These are phyloP conservation scores for Leptopterna dolabrata DNA, from an alignment of 2,888 invertebrate species.

Conservation along the genomic window DNA sequence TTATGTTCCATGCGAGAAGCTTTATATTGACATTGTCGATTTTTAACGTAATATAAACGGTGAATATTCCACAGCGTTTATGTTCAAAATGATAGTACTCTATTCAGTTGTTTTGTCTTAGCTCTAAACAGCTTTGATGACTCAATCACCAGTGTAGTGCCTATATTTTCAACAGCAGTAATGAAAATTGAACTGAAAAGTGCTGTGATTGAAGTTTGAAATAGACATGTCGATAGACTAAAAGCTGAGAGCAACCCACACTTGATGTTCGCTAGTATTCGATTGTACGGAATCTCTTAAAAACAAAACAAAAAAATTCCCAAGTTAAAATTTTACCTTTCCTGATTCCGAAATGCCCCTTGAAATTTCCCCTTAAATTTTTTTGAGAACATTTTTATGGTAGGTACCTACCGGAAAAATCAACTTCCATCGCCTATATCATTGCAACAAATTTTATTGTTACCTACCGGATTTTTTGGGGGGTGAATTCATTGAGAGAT, in stretches of 20 bases:
- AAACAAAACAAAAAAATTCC: too few species aligned
- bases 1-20: neutral
- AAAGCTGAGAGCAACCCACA: neutral
- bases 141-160: neutral
- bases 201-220: neutral
- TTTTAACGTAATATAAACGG: neutral
- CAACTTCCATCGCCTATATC: too few species aligned
- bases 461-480: too few species aligned
- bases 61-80: neutral
- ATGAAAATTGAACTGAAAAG: neutral
- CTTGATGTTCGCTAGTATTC: neutral
- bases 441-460: too few species aligned
- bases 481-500: neutral
- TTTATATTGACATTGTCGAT: neutral
- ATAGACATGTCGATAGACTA: neutral
- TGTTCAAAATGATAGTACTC: neutral
- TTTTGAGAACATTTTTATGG: neutral
- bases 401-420: too few species aligned
- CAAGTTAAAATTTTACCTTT: neutral
- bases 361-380: neutral
- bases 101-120: neutral
- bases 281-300: neutral
- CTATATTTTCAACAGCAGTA: neutral
- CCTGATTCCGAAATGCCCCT: neutral
- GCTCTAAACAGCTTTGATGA: neutral